Base-by-base conservation (phyloP, 2,888 invertebrate species). In the Mongoloraphidia duomilia region DNA sequence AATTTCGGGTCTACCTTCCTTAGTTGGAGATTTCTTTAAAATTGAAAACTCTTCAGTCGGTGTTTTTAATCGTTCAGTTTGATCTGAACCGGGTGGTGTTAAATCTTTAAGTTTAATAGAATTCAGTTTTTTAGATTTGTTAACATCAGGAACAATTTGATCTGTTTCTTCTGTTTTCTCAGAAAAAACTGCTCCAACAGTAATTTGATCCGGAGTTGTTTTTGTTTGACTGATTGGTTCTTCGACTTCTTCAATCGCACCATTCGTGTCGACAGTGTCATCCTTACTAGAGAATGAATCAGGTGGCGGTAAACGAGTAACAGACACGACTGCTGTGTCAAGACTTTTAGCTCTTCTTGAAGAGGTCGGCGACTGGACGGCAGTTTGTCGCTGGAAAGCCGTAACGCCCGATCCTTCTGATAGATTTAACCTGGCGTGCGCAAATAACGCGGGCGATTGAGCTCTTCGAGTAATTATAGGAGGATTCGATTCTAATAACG, bases 221-320 rank as follows among this genome's bases (percentile, higher is more conserved):
- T 55, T 55, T 38, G 45, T 52, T 34, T 48, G 51, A 40, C 33
- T 6, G 14, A 39, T n/a, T 11, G 36, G 42, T 14, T 49, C 47
- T 26, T 49, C 50, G 41, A 52, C 56, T 49, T 69, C 69, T 8
- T 71, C 70, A 13, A 70, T 60, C 62, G 81, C 81, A 55, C 85
- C 84, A 51, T 78, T 76, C 57, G 80, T 79, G 56, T 82, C 89
- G 1, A 90, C 81, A 0, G 90, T 90, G 62, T 90, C 90, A 62
- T 90, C 90, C 67, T 89, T 89, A 26, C 88, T 87, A 2, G 89
- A 90, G 63, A 89, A 88, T 0, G 89, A 85, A 65, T 88, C 86
- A 65, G 85, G 80, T 8, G 87, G 82, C 12, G 89, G 89, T 40
- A 90, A 66, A 59, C 82, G 75, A 64, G 82, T 84, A 34, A 89